phyloP scores from a whole-genome alignment of 1,140 invertebrate genomes.

The Drosophila asahinai region DNA sequence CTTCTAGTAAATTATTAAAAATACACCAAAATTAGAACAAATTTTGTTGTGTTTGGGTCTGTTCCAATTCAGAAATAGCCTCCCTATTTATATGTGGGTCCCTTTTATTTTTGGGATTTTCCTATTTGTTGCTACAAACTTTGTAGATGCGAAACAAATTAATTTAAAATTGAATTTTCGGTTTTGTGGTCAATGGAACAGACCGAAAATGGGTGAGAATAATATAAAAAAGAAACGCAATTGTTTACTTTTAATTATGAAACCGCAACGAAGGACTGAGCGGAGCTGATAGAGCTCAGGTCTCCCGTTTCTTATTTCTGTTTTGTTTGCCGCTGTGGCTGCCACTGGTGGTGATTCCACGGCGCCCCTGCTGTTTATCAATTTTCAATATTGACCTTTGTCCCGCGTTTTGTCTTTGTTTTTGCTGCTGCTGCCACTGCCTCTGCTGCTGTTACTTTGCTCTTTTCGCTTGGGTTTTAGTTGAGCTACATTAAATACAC shows the following conservation, averaged over 20 bases:
- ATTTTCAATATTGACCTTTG: conserved; percentile 83
- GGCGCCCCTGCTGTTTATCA: conserved; percentile 70
- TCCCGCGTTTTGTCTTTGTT: conserved; percentile 58
- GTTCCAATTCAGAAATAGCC: conserved; percentile 59
- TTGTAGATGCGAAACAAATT: conserved; percentile 55
- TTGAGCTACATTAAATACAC: conserved; percentile 70
- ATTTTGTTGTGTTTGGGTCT: conserved; percentile 15
- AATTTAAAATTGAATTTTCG: conserved; percentile 67
- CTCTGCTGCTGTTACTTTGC: conserved; percentile 23
- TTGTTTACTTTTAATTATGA: conserved; percentile 81
- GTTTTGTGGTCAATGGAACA: conserved; percentile 35
- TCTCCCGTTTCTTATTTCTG: conserved; percentile 42
- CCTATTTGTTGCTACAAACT: conserved; percentile 34
- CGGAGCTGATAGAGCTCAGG: conserved; percentile 56
- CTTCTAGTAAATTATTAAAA: conserved; percentile 16
- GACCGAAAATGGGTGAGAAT: neutral
- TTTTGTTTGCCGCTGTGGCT: conserved; percentile 30
- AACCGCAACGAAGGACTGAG: conserved; percentile 57
- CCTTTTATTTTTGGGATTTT: conserved; percentile 41
- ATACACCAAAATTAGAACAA: conserved; percentile 19
- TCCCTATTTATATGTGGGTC: conserved; percentile 64
- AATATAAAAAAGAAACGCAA: conserved; percentile 25
- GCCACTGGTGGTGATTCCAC: conserved; percentile 25
- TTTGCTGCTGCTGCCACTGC: conserved; percentile 7
- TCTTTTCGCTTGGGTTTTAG: conserved; percentile 61